Base-by-base conservation (phyloP, 2,888 invertebrate genomes). In the Parnassius smintheus region DNA sequence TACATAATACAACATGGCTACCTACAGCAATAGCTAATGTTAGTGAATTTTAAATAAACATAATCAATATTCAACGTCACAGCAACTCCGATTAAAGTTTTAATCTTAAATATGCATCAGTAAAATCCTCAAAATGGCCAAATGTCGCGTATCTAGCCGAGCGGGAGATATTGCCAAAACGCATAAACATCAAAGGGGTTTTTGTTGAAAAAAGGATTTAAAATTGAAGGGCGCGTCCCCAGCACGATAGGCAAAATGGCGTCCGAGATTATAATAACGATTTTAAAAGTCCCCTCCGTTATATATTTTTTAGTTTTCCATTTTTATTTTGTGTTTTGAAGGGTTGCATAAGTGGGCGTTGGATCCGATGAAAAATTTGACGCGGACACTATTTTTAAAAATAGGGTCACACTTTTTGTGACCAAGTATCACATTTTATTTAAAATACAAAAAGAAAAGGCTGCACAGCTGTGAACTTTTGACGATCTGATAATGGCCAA, bases 181-280 rank as follows among this genome's bases (percentile, higher is more conserved):
- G 85, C 86, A 86, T 88, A 85, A 84, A 90, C 90, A 91, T 91
- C 90, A 90, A 91, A 91, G 88, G 90, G 91, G 81, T 90, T 88
- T 86, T 89, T 83, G 81, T 84, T 82, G 67, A 79, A 84, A 85
- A 88, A 88, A 87, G 85, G 80, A 85, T 88, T 89, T 86, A 86
- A 90, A 88, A 85, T 87, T 85, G 88, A 83, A 91, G 91, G 91
- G 91, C 88, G 88, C 88, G 85, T 88, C 89, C 89, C 88, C 81
- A 81, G 68, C 73, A 72, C 76, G 74, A 73, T 76, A 75, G 78
- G 79, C 82, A 86, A 86, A 87, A 90, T 89, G 88, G 89, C 90
- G 87, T 86, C 88, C 91, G 86, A 91, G 90, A 90, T 91, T 91
- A 91, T 91, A 90, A 90, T 91, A 91, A 91, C 90, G 90, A 90